These are phyloP conservation scores for Anhinga anhinga DNA, from an alignment of 2,113 vertebrate species.

Conservation along the genomic window DNA sequence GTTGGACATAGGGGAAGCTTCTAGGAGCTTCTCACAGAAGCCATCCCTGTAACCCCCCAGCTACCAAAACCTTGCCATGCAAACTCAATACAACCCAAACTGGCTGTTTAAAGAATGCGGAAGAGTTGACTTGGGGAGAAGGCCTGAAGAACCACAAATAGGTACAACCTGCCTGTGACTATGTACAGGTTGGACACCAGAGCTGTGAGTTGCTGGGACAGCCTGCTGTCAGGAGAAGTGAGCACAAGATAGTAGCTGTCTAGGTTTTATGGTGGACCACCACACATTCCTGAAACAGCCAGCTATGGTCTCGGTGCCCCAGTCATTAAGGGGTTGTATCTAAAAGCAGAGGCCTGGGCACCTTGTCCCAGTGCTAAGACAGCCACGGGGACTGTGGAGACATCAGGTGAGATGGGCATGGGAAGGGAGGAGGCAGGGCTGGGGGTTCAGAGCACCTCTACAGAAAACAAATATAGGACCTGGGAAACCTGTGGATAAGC, in stretches of 20 bases:
- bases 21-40: no score
- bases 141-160: neutral
- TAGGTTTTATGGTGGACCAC: neutral
- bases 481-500: neutral
- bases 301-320: neutral
- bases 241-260: neutral
- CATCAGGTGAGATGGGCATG: neutral
- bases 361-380: neutral
- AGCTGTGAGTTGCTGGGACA: neutral
- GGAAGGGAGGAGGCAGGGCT: neutral
- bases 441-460: neutral
- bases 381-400: neutral
- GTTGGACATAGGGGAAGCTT: no score
- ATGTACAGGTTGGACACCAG: neutral
- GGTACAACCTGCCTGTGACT: neutral
- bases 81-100: neutral
- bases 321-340: neutral
- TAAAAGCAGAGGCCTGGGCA: neutral
- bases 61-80: no score
- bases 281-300: neutral
- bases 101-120: neutral
- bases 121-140: neutral
- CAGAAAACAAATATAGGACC: neutral
- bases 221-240: neutral
- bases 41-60: no score